Percentiles rank a stretch among this genome's conserved stretches.
These are phyloP conservation scores for Eulemur mongoz DNA, from an alignment of 2,797 vertebrate genomes.

Conservation along the genomic window DNA sequence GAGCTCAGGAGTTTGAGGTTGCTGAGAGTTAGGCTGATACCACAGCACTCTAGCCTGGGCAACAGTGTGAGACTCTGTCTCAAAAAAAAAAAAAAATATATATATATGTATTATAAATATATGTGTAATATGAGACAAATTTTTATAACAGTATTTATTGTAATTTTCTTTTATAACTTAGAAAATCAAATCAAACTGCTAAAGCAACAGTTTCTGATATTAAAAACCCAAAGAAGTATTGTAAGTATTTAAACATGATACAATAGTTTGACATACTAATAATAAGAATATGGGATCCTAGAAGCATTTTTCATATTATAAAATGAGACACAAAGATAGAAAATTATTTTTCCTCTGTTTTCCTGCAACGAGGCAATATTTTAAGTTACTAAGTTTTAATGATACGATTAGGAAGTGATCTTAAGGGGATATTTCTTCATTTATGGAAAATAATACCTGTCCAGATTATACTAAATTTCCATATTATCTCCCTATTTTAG, in stretches of 20 bases:
- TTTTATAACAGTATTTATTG: background rate
- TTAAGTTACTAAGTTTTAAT: constrained; percentile 27
- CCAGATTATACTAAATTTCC: background rate
- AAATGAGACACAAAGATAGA: background rate
- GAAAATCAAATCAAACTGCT: background rate
- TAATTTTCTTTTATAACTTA: constrained; percentile 25
- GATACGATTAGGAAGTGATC: background rate
- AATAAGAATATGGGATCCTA: background rate
- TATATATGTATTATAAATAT: background rate
- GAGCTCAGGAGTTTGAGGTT: too few species aligned
- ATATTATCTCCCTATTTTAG: background rate
- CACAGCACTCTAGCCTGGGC: too few species aligned
- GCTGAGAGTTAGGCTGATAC: too few species aligned
- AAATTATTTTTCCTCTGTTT: background rate
- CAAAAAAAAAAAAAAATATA: too few species aligned
- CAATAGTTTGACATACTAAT: background rate
- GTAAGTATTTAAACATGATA: background rate
- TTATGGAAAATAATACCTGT: background rate
- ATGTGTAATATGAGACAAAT: background rate
- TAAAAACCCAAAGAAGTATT: background rate
- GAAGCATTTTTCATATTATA: background rate
- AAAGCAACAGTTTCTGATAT: background rate
- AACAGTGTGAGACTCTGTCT: too few species aligned
- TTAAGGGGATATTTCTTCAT: background rate
- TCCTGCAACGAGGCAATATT: background rate